Evolutionary conservation across 2,113 vertebrate species (phyloP).

Genomic region (Alces alces): DNA sequence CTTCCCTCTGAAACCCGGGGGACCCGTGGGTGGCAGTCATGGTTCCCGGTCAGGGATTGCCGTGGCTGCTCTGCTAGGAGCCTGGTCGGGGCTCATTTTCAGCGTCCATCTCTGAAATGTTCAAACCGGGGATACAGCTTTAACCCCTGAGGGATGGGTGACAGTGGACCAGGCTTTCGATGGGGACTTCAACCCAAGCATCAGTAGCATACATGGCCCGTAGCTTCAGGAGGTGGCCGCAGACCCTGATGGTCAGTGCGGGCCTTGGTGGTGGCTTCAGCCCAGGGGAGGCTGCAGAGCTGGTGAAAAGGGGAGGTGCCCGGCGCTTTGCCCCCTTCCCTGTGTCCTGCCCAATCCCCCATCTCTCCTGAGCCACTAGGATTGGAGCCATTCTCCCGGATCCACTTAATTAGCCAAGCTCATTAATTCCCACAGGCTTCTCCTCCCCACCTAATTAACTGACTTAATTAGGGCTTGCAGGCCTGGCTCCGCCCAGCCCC

Average conservation of each 20-base stretch:
- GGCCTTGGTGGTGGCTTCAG: background rate
- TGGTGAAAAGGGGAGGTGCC: background rate
- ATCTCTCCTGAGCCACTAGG: conserved; percentile 16
- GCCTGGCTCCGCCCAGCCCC: conserved; percentile 35
- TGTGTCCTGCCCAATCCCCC: background rate
- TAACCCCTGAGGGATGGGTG: background rate
- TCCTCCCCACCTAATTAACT: conserved; percentile 70
- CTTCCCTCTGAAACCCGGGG: rapidly evolving
- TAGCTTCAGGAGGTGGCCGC: background rate
- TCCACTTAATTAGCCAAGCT: conserved; percentile 70
- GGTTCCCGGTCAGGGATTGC: background rate
- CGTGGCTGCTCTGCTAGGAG: background rate
- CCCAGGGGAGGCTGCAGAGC: background rate
- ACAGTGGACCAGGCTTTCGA: background rate
- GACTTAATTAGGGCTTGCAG: conserved; percentile 69
- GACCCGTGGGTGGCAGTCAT: rapidly evolving
- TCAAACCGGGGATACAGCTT: background rate
- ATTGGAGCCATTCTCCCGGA: conserved; percentile 42
- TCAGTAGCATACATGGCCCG: background rate
- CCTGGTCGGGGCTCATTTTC: background rate
- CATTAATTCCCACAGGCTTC: conserved; percentile 66
- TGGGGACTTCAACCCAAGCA: background rate
- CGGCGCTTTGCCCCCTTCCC: background rate
- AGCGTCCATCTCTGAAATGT: background rate
- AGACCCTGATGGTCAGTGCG: background rate